Conservation (phyloP, 2,888 invertebrate genomes). For the Netelia virgata region DNA sequence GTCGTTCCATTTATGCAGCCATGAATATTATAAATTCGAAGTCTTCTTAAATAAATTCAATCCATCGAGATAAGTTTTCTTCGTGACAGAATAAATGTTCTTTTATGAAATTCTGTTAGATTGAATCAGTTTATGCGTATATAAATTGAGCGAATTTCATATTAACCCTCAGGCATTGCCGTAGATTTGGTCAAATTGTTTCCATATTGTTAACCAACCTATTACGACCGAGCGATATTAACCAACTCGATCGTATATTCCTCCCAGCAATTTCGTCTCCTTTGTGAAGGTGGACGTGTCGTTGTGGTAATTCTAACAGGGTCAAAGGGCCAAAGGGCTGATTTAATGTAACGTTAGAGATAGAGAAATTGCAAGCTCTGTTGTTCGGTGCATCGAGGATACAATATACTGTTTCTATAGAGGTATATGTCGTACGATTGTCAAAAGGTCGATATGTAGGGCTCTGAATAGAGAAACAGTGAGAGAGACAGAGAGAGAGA, state of each 20-base stretch:
- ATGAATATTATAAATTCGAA: neutral
- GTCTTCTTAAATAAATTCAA: no score
- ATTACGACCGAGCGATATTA: neutral
- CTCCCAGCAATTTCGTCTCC: neutral
- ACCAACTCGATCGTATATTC: conserved; percentile 6
- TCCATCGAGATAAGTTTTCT: no score
- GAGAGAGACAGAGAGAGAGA: neutral
- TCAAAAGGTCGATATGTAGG: neutral
- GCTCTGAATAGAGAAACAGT: neutral
- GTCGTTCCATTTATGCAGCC: neutral
- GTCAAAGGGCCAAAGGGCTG: conserved; percentile 6
- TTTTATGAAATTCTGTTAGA: no score
- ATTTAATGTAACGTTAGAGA: neutral
- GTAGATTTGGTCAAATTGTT: neutral
- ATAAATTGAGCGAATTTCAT: neutral
- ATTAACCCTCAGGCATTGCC: neutral
- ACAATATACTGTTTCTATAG: neutral
- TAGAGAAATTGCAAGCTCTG: conserved; percentile 4
- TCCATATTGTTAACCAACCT: neutral
- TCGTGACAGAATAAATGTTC: no score
- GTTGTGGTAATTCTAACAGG: neutral
- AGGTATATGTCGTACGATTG: neutral
- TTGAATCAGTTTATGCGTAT: neutral
- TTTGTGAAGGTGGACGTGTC: neutral
- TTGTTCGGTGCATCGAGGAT: neutral